These are phyloP conservation scores for Panthera leo DNA, from an alignment of 2,113 vertebrate species.

Conservation along the genomic window DNA sequence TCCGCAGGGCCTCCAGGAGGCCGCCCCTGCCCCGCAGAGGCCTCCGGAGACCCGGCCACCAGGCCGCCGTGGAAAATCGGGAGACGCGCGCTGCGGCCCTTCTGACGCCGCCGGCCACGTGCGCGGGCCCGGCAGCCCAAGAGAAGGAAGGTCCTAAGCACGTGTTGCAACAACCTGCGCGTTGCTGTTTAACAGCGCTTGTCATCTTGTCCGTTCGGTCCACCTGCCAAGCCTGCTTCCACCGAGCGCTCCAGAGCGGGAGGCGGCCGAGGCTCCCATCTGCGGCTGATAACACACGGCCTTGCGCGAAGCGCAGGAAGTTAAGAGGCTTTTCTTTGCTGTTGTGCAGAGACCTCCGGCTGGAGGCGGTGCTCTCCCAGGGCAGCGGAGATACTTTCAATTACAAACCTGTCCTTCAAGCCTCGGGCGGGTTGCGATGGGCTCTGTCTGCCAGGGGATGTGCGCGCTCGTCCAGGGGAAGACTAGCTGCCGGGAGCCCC, in stretches of 20 bases:
- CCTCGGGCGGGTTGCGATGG: rapidly evolving
- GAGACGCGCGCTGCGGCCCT: rapidly evolving
- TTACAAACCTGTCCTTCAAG: constrained; percentile 59
- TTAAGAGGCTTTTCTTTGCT: constrained; percentile 65
- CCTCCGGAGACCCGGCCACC: rapidly evolving
- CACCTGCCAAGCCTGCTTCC: constrained; percentile 49
- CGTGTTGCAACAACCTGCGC: neutral
- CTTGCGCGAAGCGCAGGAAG: neutral
- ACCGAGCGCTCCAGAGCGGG: neutral
- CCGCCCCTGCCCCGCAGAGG: neutral
- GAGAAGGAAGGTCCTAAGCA: neutral
- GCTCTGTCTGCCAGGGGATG: neutral
- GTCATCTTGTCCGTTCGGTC: neutral
- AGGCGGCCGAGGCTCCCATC: neutral
- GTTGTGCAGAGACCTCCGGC: constrained; percentile 54
- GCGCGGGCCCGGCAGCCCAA: rapidly evolving
- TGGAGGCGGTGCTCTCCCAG: neutral
- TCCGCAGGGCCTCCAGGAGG: neutral
- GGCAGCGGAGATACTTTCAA: constrained; percentile 54
- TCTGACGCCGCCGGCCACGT: rapidly evolving
- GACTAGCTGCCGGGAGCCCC: rapidly evolving
- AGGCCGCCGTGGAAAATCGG: neutral
- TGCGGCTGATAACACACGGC: constrained; percentile 35
- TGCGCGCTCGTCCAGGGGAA: rapidly evolving
- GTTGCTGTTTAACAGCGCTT: neutral